Evolutionary conservation across 2,888 invertebrate genomes (phyloP), one percentile per base, ranked within the genome.

Genomic region (Baronia brevicornis): DNA sequence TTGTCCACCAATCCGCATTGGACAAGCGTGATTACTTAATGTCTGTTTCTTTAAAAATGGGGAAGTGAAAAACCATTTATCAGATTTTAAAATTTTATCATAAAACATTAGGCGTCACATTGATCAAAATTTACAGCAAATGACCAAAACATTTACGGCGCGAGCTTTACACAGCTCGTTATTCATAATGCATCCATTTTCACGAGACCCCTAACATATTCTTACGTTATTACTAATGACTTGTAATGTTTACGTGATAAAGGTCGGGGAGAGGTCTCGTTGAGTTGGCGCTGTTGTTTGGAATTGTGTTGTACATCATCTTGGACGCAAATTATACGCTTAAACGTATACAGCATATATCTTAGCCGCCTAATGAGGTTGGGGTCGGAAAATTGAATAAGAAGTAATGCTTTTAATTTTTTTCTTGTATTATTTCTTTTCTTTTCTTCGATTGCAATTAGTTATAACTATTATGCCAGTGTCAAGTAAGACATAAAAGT

Each of bases 121-220:
- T 20, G 32, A 26, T 24, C 32, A 17, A 23, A 36, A 20, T 18
- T 26, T 46, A 39, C 36, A 36, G 28, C 28, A 75, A 78, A 77
- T 66, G 75, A 71, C 71, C 54, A 50, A 66, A 71, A 51, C 73
- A 70, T 56, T 77, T 74, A 71, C 56, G 26, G 5, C 13, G 10
- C 11, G 9, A 39, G 48, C 50, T 55, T 54, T 61, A 57, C 51
- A 58, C 47, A 43, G 40, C 44, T 67, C 73, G 68, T 77, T 75
- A 77, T 66, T 73, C 67, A 71, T 60, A 66, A 59, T 55, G 54
- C 54, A 53, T 49, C 74, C 65, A 70, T 17, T 46, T 27, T 33
- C 11, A 6, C n/a, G 19, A 34, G 66, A 64, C 38, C 67, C 37
- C 41, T 39, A n/a, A n/a, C n/a, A n/a, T n/a, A n/a, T n/a, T n/a